Evolutionary conservation across 2,888 invertebrate genomes (phyloP).

Genomic region (Trachelus iudaicus): DNA sequence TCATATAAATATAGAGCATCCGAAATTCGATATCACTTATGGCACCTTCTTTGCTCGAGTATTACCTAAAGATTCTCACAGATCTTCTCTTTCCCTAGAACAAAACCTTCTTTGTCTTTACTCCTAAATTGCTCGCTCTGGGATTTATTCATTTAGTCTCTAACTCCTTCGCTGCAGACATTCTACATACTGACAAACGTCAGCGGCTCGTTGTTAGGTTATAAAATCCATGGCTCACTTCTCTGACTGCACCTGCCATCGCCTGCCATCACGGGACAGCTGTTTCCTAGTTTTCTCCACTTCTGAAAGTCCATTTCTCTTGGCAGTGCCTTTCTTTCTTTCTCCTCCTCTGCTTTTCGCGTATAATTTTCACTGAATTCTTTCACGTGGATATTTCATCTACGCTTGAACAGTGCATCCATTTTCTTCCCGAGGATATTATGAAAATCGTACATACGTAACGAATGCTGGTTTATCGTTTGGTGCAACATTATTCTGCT

Average conservation of each 20-base stretch:
- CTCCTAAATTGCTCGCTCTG: not conserved
- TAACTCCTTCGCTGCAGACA: not conserved
- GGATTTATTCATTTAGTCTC: not conserved
- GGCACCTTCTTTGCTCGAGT: not conserved
- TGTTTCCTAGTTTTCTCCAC: not conserved
- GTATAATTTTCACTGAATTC: not conserved
- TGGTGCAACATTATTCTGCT: not conserved
- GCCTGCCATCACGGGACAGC: slow-evolving; percentile 26
- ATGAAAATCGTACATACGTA: not conserved
- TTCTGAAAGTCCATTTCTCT: not conserved
- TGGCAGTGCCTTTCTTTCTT: not conserved
- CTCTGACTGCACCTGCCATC: slow-evolving; percentile 32
- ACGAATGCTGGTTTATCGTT: not conserved
- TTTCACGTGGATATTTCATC: not conserved
- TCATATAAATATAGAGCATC: not conserved
- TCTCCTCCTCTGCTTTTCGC: not conserved
- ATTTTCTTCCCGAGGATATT: not conserved
- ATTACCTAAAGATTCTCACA: not conserved
- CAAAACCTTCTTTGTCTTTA: not conserved
- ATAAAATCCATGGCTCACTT: slow-evolving; percentile 2
- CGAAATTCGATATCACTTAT: not conserved
- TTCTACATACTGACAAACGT: not conserved
- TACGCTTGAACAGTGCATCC: not conserved
- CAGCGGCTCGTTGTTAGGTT: slow-evolving; percentile 8
- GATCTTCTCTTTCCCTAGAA: not conserved